phyloP scores from a whole-genome alignment of 1,140 invertebrate species.

The Ditylenchus dipsaci region DNA sequence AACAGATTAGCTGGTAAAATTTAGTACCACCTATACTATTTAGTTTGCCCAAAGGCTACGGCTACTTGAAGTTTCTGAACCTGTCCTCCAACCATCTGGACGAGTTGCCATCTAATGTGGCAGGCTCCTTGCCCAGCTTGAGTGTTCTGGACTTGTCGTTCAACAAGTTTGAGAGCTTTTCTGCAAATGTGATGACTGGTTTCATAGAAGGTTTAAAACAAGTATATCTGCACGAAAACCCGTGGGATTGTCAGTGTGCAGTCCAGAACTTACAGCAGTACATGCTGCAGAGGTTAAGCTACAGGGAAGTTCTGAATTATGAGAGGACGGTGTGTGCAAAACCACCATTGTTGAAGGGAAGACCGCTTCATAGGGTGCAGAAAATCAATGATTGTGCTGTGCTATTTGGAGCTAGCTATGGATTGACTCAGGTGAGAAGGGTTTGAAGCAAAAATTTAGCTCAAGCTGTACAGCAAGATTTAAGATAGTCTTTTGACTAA shows the following conservation, averaged over 20 bases:
- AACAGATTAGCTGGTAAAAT: too few relatives aligned
- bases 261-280: conserved; percentile 44
- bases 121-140: conserved; percentile 23
- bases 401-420: conserved; percentile 54
- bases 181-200: conserved; percentile 15
- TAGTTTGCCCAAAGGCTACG: conserved; percentile 32
- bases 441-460: conserved; percentile 9
- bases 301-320: conserved; percentile 33
- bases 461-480: too few relatives aligned
- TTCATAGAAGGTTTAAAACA: conserved; percentile 37
- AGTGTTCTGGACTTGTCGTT: conserved; percentile 41
- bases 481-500: too few relatives aligned
- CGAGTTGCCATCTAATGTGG: conserved; percentile 29
- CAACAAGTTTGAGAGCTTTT: conserved; percentile 36
- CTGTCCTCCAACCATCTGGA: conserved; percentile 29
- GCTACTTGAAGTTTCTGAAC: conserved; percentile 35
- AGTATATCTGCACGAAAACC: conserved; percentile 38
- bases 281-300: conserved; percentile 37
- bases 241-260: conserved; percentile 54
- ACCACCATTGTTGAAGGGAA: conserved; percentile 38
- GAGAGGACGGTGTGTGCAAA: conserved; percentile 39
- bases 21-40: too few relatives aligned
- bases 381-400: conserved; percentile 56
- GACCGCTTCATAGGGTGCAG: conserved; percentile 39
- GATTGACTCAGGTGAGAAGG: conserved; percentile 47